These are phyloP conservation scores for Lophotis ruficrista DNA, from an alignment of 2,113 vertebrate genomes.

Conservation along the genomic window DNA sequence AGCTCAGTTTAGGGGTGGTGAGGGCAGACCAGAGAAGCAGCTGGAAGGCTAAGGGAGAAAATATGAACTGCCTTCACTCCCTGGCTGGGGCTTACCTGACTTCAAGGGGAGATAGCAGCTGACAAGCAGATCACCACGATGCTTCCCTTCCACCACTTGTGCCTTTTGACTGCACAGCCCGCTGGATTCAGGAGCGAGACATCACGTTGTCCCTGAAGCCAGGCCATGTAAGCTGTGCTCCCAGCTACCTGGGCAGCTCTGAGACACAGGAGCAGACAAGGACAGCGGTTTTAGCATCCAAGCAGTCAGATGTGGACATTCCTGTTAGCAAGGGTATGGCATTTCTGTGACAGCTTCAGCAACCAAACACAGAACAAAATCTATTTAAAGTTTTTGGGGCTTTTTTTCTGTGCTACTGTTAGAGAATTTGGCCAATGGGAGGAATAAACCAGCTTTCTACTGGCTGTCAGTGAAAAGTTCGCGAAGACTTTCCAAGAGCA, in stretches of 20 bases:
- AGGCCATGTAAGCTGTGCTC: neutral
- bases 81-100: neutral
- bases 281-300: neutral
- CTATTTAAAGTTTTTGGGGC: neutral
- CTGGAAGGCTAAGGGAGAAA: neutral
- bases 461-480: neutral
- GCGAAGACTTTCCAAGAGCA: neutral
- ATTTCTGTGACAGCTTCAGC: neutral
- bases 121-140: neutral
- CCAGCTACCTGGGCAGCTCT: neutral
- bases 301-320: neutral
- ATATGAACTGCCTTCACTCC: neutral
- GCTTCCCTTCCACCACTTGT: neutral
- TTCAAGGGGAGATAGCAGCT: neutral
- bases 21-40: neutral
- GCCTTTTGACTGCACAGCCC: neutral
- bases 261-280: neutral
- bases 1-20: neutral
- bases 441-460: neutral
- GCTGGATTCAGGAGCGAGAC: neutral
- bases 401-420: neutral
- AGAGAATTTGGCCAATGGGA: neutral
- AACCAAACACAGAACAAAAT: neutral
- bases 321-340: neutral
- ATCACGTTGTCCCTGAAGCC: neutral